Evolutionary conservation across 1,140 invertebrate species (phyloP).

Genomic region (Hypsibius dujardini): DNA sequence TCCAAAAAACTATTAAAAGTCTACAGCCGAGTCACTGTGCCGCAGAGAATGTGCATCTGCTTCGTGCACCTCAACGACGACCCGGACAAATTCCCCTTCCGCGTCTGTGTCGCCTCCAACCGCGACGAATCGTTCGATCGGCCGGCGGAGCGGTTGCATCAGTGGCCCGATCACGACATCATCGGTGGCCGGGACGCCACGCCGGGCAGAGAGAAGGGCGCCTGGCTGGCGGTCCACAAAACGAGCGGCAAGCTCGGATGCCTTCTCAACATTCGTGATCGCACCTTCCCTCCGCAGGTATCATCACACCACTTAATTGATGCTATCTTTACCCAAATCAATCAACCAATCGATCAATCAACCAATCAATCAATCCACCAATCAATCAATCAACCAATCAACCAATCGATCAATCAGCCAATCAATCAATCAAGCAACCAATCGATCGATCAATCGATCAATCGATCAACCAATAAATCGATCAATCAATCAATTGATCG

Average conservation of each 20-base stretch:
- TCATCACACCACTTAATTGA: background rate
- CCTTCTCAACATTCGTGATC: conserved; percentile 4
- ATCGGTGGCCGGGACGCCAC: background rate
- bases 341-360: too few relatives aligned
- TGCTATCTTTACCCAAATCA: too few relatives aligned
- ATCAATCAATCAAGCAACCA: too few relatives aligned
- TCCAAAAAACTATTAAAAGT: too few relatives aligned
- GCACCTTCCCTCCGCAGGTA: background rate
- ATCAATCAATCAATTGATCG: too few relatives aligned
- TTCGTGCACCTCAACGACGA: background rate
- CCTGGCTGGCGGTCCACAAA: background rate
- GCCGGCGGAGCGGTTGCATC: background rate
- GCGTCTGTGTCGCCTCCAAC: background rate
- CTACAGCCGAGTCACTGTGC: too few relatives aligned
- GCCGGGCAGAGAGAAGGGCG: background rate
- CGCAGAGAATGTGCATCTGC: background rate
- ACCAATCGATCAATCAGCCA: too few relatives aligned
- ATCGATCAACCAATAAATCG: too few relatives aligned
- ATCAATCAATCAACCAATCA: too few relatives aligned
- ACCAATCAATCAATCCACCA: too few relatives aligned
- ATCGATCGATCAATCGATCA: too few relatives aligned
- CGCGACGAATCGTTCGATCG: background rate
- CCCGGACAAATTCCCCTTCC: background rate
- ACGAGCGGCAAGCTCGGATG: background rate
- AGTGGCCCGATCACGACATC: conserved; percentile 3